A percentile compares a stretch with the other conserved stretches of the same genome.
Evolutionary conservation across 2,888 invertebrate species (phyloP).

Genomic region (Oscheius sp.): DNA sequence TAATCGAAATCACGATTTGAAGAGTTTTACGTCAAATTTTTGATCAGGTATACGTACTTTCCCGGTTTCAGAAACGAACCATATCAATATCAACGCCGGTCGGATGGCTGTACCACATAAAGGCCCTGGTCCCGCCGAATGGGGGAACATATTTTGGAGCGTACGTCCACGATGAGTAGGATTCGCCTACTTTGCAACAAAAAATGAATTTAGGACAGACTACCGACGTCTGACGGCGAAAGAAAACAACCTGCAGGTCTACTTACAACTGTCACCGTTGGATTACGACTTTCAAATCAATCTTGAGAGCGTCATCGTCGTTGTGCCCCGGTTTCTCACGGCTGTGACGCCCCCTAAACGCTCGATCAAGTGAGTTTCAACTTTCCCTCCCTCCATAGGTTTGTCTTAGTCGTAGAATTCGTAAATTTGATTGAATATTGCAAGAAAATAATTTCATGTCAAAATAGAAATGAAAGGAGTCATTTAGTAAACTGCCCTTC

Average conservation of each 20-base stretch:
- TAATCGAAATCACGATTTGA: no score
- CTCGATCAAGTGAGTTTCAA: not conserved
- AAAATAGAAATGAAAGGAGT: no score
- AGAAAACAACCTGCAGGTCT: constrained; percentile 9
- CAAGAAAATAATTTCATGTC: no score
- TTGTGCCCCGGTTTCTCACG: constrained; percentile 2
- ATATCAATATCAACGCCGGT: not conserved
- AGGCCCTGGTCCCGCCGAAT: not conserved
- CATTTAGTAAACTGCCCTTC: no score
- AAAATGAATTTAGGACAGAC: not conserved
- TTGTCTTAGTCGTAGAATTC: no score
- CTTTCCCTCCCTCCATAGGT: no score
- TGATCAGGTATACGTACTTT: no score
- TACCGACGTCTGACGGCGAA: not conserved
- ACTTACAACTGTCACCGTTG: not conserved
- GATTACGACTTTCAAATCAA: constrained; percentile 3
- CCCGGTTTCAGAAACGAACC: constrained; percentile 1
- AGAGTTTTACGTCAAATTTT: no score
- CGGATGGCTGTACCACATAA: not conserved
- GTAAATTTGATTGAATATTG: no score
- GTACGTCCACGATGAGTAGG: not conserved
- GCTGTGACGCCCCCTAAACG: not conserved
- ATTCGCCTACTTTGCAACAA: not conserved
- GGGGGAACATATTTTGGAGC: not conserved
- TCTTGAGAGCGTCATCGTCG: not conserved